Evolutionary conservation across 1,140 invertebrate species (phyloP).

Genomic region (Procambarus virginalis): DNA sequence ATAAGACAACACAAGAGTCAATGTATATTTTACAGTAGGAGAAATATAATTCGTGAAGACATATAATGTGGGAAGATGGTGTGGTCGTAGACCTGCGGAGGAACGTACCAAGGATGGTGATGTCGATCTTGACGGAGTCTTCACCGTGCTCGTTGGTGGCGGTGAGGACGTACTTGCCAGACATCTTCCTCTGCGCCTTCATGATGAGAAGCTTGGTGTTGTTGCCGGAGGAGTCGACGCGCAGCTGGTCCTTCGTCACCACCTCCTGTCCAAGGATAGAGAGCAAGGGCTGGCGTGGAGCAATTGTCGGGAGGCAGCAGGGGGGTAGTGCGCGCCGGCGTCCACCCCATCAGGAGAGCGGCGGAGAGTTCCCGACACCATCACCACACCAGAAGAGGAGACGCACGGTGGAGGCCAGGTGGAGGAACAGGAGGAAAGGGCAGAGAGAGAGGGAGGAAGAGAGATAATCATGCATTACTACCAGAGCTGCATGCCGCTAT

Average conservation of each 20-base stretch:
- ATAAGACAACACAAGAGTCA: too few species aligned
- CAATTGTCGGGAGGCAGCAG: neutral
- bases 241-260: slow-evolving; percentile 80
- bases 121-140: slow-evolving; percentile 92
- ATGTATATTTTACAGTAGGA: too few species aligned
- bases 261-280: slow-evolving; percentile 75
- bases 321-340: neutral
- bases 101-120: slow-evolving; percentile 85
- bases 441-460: neutral
- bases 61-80: neutral
- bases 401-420: neutral
- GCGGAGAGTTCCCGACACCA: neutral
- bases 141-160: slow-evolving; percentile 95
- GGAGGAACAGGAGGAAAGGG: slow-evolving; percentile 5
- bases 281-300: neutral
- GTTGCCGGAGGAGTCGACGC: slow-evolving; percentile 90
- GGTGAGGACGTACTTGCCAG: slow-evolving; percentile 93
- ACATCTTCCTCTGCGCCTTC: slow-evolving; percentile 86
- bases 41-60: neutral
- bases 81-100: too few species aligned
- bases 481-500: neutral
- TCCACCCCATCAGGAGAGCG: neutral
- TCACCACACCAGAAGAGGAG: neutral
- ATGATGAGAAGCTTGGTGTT: slow-evolving; percentile 92
- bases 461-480: slow-evolving; percentile 32